Evolutionary conservation across 2,113 vertebrate genomes (phyloP), one percentile per base, ranked within the genome.

Genomic region (Atherinomorus stipes): DNA sequence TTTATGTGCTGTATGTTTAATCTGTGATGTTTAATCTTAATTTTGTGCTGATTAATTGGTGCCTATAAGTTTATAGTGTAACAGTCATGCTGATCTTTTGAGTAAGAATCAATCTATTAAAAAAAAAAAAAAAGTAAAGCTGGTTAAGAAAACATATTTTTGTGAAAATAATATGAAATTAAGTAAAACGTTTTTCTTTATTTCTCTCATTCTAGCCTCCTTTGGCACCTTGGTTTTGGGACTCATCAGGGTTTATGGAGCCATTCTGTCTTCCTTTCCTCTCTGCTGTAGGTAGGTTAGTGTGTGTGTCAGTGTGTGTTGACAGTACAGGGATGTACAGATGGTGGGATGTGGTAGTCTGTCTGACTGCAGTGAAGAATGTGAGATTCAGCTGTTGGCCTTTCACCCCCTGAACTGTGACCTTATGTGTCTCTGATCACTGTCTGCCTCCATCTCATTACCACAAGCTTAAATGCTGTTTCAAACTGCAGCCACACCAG

Each of bases 331-430:
- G 7, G 66, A 44, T 65, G 78, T 91, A 78, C 86, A 90, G 88
- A 92, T 91, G 89, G 88, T 81, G 76, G 62, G 82, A 87, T 75
- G 81, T 79, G 80, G 68, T 80, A 76, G 89, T 84, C 83, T 78
- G 84, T 91, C 78, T 83, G 85, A 68, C 85, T 87, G 67, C 59
- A 0, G 80, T 81, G 76, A 90, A 85, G 84, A 85, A 91, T 87
- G 88, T 83, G 77, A 87, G 78, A 72, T 90, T 90, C 89, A 90
- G 89, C 89, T 89, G 86, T 80, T 38, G 52, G 69, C 81, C 77
- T 74, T 44, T 87, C 13, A 38, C 69, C 78, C 83, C 68, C 80
- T 68, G 5, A 42, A 82, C 62, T 76, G 71, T 91, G 90, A 91
- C 89, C 90, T 91, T 81, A 84, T 78, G 81, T 71, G 83, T 78